Conservation (phyloP, 1,140 invertebrate genomes). For the Drosophila kikkawai region DNA sequence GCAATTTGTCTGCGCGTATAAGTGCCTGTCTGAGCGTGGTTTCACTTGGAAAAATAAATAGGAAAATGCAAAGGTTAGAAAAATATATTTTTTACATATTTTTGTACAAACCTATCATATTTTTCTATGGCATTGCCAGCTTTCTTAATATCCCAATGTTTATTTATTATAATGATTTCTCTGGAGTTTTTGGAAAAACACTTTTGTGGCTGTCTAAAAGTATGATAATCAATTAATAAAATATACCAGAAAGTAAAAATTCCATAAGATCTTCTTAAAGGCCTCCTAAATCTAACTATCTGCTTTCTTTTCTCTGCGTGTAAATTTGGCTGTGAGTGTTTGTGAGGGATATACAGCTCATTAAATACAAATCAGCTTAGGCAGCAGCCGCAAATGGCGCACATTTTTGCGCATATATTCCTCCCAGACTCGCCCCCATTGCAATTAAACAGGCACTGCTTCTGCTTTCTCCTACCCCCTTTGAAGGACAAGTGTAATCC, state of each 20-base stretch:
- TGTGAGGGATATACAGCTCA: slow-evolving; percentile 63
- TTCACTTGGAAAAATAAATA: slow-evolving; percentile 19
- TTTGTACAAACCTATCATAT: too few species aligned
- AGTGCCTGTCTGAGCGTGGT: slow-evolving; percentile 22
- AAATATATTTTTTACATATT: background rate
- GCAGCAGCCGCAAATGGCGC: slow-evolving; percentile 35
- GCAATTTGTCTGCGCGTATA: slow-evolving; percentile 54
- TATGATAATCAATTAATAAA: too few species aligned
- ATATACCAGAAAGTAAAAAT: too few species aligned
- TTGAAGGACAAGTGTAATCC: slow-evolving; percentile 26
- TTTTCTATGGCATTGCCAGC: too few species aligned
- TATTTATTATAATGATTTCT: too few species aligned
- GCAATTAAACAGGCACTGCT: slow-evolving; percentile 68
- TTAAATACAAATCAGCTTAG: slow-evolving; percentile 82
- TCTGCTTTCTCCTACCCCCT: background rate
- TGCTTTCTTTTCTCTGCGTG: slow-evolving; percentile 2
- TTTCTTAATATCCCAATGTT: too few species aligned
- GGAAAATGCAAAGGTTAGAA: background rate
- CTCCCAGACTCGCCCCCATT: slow-evolving; percentile 5
- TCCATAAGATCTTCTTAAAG: too few species aligned
- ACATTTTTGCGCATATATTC: slow-evolving; percentile 17
- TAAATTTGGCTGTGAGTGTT: slow-evolving; percentile 15
- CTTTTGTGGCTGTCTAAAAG: too few species aligned
- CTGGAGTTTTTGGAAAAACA: too few species aligned
- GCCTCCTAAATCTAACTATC: background rate